Base-by-base conservation (phyloP, 2,888 invertebrate species). In the Thymelicus acteon region DNA sequence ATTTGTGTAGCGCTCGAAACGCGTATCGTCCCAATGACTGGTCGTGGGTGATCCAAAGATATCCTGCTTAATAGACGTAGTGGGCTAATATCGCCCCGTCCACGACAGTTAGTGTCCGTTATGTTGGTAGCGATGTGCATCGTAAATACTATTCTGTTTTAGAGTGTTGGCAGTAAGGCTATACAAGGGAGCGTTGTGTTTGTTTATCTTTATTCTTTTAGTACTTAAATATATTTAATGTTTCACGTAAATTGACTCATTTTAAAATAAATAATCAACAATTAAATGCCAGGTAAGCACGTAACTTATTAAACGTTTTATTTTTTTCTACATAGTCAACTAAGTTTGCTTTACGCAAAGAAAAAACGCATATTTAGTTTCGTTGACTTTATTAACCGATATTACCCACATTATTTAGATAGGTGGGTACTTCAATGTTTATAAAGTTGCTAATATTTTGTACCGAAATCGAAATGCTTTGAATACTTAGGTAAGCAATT, bases 1-100 rank as follows among this genome's bases (percentile, higher is more conserved):
- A 86, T 82, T 85, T 82, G 73, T 74, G 81, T 67, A 69, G 72
- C 71, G 65, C 60, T 70, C 60, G 73, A 72, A 77, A 74, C 68
- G 74, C 71, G 57, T 60, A 49, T 76, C 63, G 73, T 72, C 72
- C 61, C 71, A 71, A 65, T 65, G 65, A 65, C 60, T 71, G 60
- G 71, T 60, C 71, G 71, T 71, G 71, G 71, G 71, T 71, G 70
- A 71, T 71, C 70, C 65, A 71, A 71, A 71, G 70, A 71, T 71
- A 71, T 65, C 70, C 70, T 60, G 70, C 60, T 65, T 71, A 71
- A 71, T 71, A 71, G 70, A 65, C 60, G 44, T 60, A 71, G 60
- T 60, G 64, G 70, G 60, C 60, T 44, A 54, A 62, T 44, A 62
- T 70, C 40, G 70, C 70, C 64, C 24, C 49, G 24, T 58, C 52